phyloP scores from a whole-genome alignment of 2,113 vertebrate species.

The Chionodraco myersi region DNA sequence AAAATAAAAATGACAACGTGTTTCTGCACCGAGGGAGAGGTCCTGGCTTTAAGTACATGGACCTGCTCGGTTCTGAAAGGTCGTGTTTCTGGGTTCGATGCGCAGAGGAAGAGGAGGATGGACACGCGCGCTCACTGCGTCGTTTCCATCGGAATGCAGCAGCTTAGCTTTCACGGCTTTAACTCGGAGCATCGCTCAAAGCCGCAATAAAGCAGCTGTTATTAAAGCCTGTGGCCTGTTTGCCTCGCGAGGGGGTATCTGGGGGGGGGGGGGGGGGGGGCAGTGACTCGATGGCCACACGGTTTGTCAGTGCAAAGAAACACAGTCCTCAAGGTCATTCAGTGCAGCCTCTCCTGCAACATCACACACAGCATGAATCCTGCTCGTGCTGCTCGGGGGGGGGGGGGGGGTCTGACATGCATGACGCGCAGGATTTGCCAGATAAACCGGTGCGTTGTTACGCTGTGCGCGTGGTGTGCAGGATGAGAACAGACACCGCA shows the following conservation, averaged over 20 bases:
- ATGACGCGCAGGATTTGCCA: too few relatives aligned
- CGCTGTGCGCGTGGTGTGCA: too few relatives aligned
- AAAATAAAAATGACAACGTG: too few relatives aligned
- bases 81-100: slow-evolving; percentile 35
- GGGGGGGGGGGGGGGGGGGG: background rate
- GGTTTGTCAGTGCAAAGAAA: slow-evolving; percentile 52
- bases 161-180: slow-evolving; percentile 53
- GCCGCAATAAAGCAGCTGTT: slow-evolving; percentile 41
- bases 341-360: slow-evolving; percentile 21
- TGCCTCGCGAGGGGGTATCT: too few relatives aligned
- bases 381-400: background rate
- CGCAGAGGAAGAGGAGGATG: slow-evolving; percentile 47
- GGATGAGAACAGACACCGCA: too few relatives aligned
- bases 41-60: slow-evolving; percentile 1
- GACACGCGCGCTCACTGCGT: slow-evolving; percentile 66
- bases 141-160: slow-evolving; percentile 83
- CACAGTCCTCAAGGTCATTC: slow-evolving; percentile 83
- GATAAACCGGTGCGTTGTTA: too few relatives aligned
- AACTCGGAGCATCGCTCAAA: slow-evolving; percentile 54
- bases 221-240: slow-evolving; percentile 21
- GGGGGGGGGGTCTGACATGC: too few relatives aligned
- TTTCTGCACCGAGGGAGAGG: slow-evolving; percentile 24
- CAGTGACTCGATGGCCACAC: slow-evolving; percentile 42
- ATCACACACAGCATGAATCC: slow-evolving; percentile 52
- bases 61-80: slow-evolving; percentile 23